Evolutionary conservation across 2,113 vertebrate genomes (phyloP).

Genomic region (Zeus faber): DNA sequence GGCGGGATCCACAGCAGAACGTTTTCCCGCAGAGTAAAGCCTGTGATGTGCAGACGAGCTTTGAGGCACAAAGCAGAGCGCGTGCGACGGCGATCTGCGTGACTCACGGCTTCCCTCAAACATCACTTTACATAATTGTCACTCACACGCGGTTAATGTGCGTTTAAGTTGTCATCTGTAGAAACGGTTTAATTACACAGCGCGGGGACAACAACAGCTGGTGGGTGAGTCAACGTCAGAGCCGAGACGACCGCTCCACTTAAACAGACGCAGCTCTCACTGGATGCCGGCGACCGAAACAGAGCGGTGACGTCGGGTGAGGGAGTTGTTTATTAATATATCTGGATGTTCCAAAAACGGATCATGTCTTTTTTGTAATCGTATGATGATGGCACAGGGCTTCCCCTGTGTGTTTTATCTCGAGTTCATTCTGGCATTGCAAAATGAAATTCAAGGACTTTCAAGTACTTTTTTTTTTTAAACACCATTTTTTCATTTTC

Average conservation of each 20-base stretch:
- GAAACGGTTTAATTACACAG: constrained; percentile 17
- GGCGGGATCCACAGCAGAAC: too few species aligned
- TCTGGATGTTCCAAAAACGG: not conserved
- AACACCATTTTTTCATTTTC: too few species aligned
- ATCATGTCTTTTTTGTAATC: not conserved
- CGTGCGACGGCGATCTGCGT: not conserved
- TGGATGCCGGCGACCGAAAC: constrained; percentile 10
- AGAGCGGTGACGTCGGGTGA: constrained; percentile 11
- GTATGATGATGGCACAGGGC: constrained; percentile 19
- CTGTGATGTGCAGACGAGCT: constrained; percentile 14
- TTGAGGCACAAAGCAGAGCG: constrained; percentile 13
- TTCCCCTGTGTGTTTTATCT: too few species aligned
- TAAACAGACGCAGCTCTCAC: constrained; percentile 24
- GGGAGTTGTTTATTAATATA: constrained; percentile 18
- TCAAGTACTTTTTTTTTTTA: too few species aligned
- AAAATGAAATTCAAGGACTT: too few species aligned
- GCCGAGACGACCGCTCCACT: constrained; percentile 29
- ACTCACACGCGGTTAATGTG: constrained; percentile 12
- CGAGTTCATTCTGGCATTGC: too few species aligned
- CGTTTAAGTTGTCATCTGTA: not conserved
- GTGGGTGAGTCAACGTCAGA: constrained; percentile 22
- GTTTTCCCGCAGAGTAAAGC: too few species aligned
- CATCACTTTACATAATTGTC: constrained; percentile 16
- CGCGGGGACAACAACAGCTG: constrained; percentile 20
- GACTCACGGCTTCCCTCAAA: constrained; percentile 17